Conservation (phyloP, 2,888 invertebrate species). For the Rhaphigaster nebulosa region DNA sequence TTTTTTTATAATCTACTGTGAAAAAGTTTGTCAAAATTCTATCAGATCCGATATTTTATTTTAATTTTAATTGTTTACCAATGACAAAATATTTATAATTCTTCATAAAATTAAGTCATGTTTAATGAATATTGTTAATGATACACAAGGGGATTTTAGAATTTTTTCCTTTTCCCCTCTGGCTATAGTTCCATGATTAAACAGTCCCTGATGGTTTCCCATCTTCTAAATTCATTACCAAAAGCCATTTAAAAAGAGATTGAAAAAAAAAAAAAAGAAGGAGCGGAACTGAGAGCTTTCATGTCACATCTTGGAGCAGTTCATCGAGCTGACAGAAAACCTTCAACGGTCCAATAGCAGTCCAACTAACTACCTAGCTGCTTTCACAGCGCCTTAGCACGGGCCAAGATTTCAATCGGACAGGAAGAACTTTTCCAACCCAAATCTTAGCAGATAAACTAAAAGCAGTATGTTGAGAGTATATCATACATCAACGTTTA, state of each 20-base stretch:
- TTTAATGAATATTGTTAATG: background rate
- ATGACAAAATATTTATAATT: too few species aligned
- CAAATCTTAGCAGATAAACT: background rate
- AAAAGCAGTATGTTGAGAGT: background rate
- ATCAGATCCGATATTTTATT: too few species aligned
- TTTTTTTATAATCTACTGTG: too few species aligned
- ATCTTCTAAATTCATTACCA: background rate
- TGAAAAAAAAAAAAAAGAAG: background rate
- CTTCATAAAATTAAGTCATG: too few species aligned
- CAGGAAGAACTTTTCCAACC: background rate
- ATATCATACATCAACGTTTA: background rate
- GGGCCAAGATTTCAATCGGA: background rate
- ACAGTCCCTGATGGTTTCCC: background rate
- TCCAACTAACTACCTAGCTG: background rate
- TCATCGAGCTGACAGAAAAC: background rate
- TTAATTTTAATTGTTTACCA: too few species aligned
- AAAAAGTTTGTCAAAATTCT: too few species aligned
- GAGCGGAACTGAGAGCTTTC: background rate
- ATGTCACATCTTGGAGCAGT: background rate
- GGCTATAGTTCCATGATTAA: background rate
- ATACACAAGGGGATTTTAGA: background rate
- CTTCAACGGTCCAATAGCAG: background rate
- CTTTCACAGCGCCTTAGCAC: background rate
- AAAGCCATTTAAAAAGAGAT: background rate
- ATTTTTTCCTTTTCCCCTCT: background rate